Conservation (phyloP, 2,888 invertebrate species). For the Parthenolecanium corni region DNA sequence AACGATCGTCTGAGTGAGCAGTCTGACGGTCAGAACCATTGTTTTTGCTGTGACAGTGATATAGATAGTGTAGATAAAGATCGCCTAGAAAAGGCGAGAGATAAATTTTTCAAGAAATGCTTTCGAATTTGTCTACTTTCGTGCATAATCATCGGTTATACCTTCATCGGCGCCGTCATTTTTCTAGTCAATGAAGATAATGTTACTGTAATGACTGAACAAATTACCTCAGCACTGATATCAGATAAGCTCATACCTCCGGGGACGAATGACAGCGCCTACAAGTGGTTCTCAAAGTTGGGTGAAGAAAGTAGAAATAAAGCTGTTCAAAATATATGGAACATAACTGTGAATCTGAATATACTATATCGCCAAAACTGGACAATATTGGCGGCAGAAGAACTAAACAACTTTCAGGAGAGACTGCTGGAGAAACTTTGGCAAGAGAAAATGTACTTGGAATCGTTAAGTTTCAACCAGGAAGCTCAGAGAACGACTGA, state of each 20-base stretch:
- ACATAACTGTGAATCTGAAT: slow-evolving; percentile 75
- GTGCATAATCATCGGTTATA: slow-evolving; percentile 66
- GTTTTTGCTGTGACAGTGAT: slow-evolving; percentile 47
- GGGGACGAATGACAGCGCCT: slow-evolving; percentile 30
- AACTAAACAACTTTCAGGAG: slow-evolving; percentile 71
- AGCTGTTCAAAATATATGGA: slow-evolving; percentile 83
- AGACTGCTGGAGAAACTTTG: slow-evolving; percentile 66
- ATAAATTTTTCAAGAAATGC: slow-evolving; percentile 57
- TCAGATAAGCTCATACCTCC: slow-evolving; percentile 34
- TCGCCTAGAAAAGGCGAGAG: slow-evolving; percentile 44
- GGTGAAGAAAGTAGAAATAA: slow-evolving; percentile 50
- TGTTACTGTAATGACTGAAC: slow-evolving; percentile 36
- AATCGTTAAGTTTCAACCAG: slow-evolving; percentile 42
- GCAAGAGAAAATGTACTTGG: slow-evolving; percentile 51
- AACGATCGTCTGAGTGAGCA: slow-evolving; percentile 4
- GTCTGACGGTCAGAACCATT: slow-evolving; percentile 32
- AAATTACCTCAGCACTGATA: slow-evolving; percentile 41
- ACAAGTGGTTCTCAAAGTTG: slow-evolving; percentile 30
- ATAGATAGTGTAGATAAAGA: slow-evolving; percentile 46
- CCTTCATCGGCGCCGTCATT: slow-evolving; percentile 62
- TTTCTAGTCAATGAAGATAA: slow-evolving; percentile 64
- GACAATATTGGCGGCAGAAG: slow-evolving; percentile 67
- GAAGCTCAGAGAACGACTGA: slow-evolving; percentile 35
- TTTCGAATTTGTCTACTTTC: slow-evolving; percentile 74
- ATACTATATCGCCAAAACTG: slow-evolving; percentile 82